These are phyloP conservation scores for Crepidodera aurea DNA, from an alignment of 2,888 invertebrate species.

Conservation along the genomic window DNA sequence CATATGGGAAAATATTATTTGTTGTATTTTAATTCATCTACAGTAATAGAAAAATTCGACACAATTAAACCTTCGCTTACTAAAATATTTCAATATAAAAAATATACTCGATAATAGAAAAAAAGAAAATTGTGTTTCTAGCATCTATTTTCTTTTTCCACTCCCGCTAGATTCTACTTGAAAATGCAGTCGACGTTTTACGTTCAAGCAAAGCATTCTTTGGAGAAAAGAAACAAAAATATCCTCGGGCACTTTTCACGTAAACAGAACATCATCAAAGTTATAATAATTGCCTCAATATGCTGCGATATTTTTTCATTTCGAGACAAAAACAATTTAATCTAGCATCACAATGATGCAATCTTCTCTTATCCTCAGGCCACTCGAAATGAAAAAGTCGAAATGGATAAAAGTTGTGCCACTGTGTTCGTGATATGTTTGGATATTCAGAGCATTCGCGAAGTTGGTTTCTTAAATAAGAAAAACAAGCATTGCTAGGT, in stretches of 20 bases:
- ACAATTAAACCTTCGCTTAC: no score
- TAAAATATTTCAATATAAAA: no score
- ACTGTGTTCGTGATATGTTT: conserved; percentile 20
- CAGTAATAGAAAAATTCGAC: no score
- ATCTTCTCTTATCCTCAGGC: conserved; percentile 54
- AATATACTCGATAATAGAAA: not conserved
- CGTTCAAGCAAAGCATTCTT: conserved; percentile 7
- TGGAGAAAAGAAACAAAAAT: conserved; percentile 11
- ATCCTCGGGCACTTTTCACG: conserved; percentile 21
- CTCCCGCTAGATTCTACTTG: not conserved
- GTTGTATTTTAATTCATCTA: no score
- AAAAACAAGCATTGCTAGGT: not conserved
- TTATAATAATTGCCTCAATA: conserved; percentile 43
- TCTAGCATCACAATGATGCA: conserved; percentile 56
- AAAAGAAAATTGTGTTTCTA: not conserved
- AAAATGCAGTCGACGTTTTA: not conserved
- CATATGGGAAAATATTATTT: no score
- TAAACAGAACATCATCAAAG: conserved; percentile 36
- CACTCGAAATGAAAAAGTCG: conserved; percentile 33
- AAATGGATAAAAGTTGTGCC: conserved; percentile 21
- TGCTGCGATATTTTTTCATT: conserved; percentile 43
- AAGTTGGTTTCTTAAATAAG: conserved; percentile 4
- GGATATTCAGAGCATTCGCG: conserved; percentile 5
- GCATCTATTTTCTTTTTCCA: not conserved
- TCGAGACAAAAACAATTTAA: conserved; percentile 56